A percentile compares a stretch with the other conserved stretches of the same genome.
Evolutionary conservation across 2,113 vertebrate genomes (phyloP).

Genomic region (Etia nguti): DNA sequence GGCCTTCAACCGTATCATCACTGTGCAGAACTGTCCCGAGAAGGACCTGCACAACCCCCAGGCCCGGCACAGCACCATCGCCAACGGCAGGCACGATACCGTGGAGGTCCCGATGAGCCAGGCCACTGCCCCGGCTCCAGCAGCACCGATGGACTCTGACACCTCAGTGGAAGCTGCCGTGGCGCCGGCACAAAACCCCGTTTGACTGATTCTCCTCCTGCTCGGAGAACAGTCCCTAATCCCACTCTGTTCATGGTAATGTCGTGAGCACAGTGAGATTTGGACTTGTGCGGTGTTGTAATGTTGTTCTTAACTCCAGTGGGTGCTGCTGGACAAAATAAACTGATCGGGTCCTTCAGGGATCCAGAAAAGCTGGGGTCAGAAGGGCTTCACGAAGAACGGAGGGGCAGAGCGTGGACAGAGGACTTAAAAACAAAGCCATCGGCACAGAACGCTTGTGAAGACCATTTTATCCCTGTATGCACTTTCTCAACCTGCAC

Average conservation of each 20-base stretch:
- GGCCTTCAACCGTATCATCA: slow-evolving; percentile 97
- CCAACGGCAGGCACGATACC: slow-evolving; percentile 69
- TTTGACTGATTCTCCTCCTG: slow-evolving; percentile 66
- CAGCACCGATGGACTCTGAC: slow-evolving; percentile 71
- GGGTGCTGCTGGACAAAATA: not conserved
- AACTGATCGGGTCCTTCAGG: not conserved
- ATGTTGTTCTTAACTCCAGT: not conserved
- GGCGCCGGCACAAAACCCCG: slow-evolving; percentile 74
- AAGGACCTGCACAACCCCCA: slow-evolving; percentile 78
- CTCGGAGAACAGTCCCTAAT: not conserved
- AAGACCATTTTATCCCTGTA: slow-evolving; percentile 16
- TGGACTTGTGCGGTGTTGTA: not conserved
- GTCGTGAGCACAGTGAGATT: not conserved
- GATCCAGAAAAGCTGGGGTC: not conserved
- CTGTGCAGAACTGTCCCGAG: slow-evolving; percentile 96
- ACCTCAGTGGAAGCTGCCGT: slow-evolving; percentile 57
- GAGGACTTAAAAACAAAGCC: slow-evolving; percentile 5
- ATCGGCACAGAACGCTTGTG: not conserved
- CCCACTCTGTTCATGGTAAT: not conserved
- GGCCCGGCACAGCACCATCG: slow-evolving; percentile 41
- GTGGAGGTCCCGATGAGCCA: slow-evolving; percentile 72
- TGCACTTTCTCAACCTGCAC: slow-evolving; percentile 48
- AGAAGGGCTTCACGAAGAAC: not conserved
- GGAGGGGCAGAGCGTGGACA: not conserved
- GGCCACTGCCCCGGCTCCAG: not conserved